phyloP scores from a whole-genome alignment of 2,113 vertebrate genomes.

The Rousettus leschenaultii region DNA sequence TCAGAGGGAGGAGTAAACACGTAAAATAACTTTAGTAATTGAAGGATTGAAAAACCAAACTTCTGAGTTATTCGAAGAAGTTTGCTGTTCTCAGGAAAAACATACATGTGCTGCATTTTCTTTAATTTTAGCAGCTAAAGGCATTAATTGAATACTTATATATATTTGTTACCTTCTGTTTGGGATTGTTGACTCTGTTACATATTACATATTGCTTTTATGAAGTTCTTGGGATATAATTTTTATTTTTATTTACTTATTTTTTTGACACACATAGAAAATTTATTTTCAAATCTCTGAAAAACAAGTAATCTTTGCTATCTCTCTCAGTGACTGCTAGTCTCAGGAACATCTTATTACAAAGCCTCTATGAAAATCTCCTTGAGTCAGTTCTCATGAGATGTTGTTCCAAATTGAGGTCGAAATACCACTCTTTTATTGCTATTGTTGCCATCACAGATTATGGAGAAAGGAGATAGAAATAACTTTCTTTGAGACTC shows the following conservation, averaged over 20 bases:
- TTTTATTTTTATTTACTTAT: too few relatives aligned
- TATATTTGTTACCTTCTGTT: too few relatives aligned
- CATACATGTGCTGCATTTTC: too few relatives aligned
- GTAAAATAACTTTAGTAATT: too few relatives aligned
- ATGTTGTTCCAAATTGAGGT: not conserved
- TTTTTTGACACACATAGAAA: not conserved
- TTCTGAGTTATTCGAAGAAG: too few relatives aligned
- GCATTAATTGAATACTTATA: too few relatives aligned
- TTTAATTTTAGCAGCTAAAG: too few relatives aligned
- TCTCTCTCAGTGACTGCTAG: not conserved
- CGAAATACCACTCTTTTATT: not conserved
- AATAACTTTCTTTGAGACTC: not conserved
- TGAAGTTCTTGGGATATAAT: too few relatives aligned
- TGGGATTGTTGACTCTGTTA: too few relatives aligned
- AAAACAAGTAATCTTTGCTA: not conserved
- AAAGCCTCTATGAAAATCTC: not conserved
- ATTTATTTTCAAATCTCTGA: not conserved
- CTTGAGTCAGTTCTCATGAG: not conserved
- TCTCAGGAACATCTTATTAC: not conserved
- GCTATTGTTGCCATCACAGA: not conserved
- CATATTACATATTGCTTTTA: too few relatives aligned
- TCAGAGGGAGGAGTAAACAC: not conserved
- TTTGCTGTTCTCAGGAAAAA: too few relatives aligned
- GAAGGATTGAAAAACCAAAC: too few relatives aligned
- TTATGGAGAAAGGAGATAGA: not conserved